These are phyloP conservation scores for Drosophila carrolli DNA, from an alignment of 1,140 invertebrate genomes.

Conservation along the genomic window DNA sequence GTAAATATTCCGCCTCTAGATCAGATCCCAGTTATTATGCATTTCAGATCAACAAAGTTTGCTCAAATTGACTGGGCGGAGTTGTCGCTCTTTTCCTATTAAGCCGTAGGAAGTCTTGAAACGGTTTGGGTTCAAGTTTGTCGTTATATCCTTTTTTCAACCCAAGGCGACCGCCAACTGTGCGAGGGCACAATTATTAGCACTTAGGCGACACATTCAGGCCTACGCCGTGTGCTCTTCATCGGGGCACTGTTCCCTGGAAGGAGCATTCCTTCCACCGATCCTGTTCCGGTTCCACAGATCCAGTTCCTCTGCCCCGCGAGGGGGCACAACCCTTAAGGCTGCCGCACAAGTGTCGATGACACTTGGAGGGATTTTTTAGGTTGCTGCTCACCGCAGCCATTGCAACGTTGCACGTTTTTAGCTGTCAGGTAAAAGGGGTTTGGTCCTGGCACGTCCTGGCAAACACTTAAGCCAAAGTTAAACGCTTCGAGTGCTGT, in stretches of 20 bases:
- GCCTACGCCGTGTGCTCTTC: conserved; percentile 38
- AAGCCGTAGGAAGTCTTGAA: conserved; percentile 5
- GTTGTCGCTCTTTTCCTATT: conserved; percentile 7
- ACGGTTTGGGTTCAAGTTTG: conserved; percentile 16
- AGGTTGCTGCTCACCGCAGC: conserved; percentile 52
- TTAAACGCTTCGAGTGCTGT: conserved; percentile 80
- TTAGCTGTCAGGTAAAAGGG: conserved; percentile 49
- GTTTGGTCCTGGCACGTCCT: conserved; percentile 58
- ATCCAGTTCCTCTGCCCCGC: conserved; percentile 19
- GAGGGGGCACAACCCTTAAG: conserved; percentile 71
- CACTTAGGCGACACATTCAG: conserved; percentile 77
- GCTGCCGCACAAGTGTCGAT: conserved; percentile 77
- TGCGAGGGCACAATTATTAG: conserved; percentile 78
- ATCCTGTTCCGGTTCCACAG: conserved; percentile 22
- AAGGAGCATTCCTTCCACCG: conserved; percentile 8
- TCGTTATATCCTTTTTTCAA: conserved; percentile 7
- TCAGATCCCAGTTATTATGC: conserved; percentile 36
- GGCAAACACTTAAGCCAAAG: conserved; percentile 81
- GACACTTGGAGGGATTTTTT: conserved; percentile 79
- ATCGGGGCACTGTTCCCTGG: conserved; percentile 8
- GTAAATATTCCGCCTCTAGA: conserved; percentile 53
- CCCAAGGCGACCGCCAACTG: conserved; percentile 65
- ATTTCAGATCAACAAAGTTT: conserved; percentile 36
- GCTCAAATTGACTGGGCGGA: conserved; percentile 39
- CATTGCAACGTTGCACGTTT: conserved; percentile 65